Evolutionary conservation across 2,888 invertebrate genomes (phyloP), one percentile per base, ranked within the genome.

Genomic region (Ochropleura plecta): DNA sequence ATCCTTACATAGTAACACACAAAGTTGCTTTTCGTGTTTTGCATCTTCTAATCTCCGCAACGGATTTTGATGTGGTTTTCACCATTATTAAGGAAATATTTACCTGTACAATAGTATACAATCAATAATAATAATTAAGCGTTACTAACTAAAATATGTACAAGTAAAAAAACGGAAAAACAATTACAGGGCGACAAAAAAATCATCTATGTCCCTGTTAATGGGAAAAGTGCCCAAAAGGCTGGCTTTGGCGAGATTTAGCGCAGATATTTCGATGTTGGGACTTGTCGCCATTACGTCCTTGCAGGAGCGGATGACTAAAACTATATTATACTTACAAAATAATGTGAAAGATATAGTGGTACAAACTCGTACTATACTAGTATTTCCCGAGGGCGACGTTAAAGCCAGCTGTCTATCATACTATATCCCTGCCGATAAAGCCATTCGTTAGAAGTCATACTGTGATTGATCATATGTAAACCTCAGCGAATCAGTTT

Each of bases 381-480:
- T 64, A 18, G 64, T 57, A 76, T 79, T 66, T 81, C 70, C 66
- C 70, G 7, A 40, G 78, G 57, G 70, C 0, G 12, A 59, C 16
- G 12, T 55, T 55, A 75, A 67, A 67, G 49, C 18, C 3, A 14
- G 46, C 42, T 78, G 57, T 55, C 60, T 60, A 51, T 76, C 40
- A 78, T 46, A 59, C n/a, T 46, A 51, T 59, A 68, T 64, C n/a
- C 59, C 6, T 20, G 18, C 9, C 12, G 16, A 51, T 79, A 42
- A 65, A 60, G 18, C 55, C 44, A 55, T 68, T 75, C 7, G 48
- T 14, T 12, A 20, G 30, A 46, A 67, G 40, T 63, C 62, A 66
- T 44, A 60, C 7, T 16, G 12, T 74, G 65, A 73, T 80, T 49
- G 42, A 78, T 78, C n/a, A 12, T 44, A 49, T 74, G 74, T 80